Conservation (phyloP, 2,888 invertebrate genomes). For the Terebella lapidaria region DNA sequence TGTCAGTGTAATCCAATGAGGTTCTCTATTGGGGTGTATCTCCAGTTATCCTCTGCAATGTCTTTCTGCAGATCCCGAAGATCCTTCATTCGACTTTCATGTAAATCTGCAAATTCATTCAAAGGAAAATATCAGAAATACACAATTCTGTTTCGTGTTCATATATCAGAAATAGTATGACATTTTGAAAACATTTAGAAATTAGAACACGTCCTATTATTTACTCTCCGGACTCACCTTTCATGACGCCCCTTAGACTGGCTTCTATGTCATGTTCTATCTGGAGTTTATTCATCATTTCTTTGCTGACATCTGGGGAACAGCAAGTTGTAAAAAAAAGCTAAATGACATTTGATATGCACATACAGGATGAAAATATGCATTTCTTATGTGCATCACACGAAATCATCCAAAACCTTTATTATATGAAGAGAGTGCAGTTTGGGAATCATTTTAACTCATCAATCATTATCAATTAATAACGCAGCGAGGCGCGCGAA, state of each 20-base stretch:
- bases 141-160: not conserved
- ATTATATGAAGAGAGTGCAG: too few relatives aligned
- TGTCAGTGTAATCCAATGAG: constrained; percentile 9
- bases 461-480: too few relatives aligned
- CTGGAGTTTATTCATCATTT: not conserved
- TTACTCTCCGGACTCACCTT: not conserved
- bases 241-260: not conserved
- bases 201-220: not conserved
- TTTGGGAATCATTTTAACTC: too few relatives aligned
- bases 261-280: not conserved
- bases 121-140: not conserved
- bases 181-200: not conserved
- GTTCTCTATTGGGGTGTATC: constrained; percentile 8
- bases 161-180: not conserved
- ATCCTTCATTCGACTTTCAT: constrained; percentile 6
- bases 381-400: too few relatives aligned
- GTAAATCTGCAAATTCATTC: constrained; percentile 6
- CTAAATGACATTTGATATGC: too few relatives aligned
- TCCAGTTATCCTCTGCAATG: constrained; percentile 8
- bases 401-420: too few relatives aligned
- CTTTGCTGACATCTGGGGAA: not conserved
- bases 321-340: too few relatives aligned
- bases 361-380: too few relatives aligned
- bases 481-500: too few relatives aligned
- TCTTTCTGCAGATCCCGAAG: constrained; percentile 6